Percentiles rank a stretch among this genome's conserved stretches.
Evolutionary conservation across 2,113 vertebrate genomes (phyloP).

Genomic region (Loxodonta africana): DNA sequence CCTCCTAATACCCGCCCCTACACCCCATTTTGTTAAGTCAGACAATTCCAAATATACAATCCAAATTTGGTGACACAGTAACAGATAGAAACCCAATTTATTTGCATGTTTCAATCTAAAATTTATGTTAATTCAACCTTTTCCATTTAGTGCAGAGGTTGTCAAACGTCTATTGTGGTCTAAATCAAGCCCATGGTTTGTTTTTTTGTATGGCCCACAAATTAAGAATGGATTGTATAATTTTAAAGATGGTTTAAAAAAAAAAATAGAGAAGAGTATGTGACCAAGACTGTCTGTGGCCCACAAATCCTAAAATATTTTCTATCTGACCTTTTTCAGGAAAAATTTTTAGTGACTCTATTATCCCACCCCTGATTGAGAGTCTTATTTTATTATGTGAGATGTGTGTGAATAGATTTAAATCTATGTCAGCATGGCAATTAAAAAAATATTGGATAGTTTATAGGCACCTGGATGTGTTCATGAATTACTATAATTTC

Average conservation of each 20-base stretch:
- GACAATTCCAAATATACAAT: background rate
- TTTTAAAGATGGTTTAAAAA: slow-evolving; percentile 48
- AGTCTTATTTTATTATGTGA: background rate
- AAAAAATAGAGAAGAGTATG: slow-evolving; percentile 1
- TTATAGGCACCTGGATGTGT: background rate
- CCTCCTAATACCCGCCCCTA: background rate
- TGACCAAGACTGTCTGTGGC: background rate
- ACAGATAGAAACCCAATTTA: background rate
- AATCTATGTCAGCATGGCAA: background rate
- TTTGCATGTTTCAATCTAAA: slow-evolving; percentile 21
- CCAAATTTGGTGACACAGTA: background rate
- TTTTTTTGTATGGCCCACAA: background rate
- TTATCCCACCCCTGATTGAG: background rate
- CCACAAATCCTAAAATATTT: slow-evolving; percentile 7
- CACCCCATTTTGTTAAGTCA: background rate
- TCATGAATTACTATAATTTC: slow-evolving; percentile 45
- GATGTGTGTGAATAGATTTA: background rate
- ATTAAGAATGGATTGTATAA: background rate
- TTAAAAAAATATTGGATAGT: background rate
- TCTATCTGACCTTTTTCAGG: background rate
- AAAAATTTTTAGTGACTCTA: background rate
- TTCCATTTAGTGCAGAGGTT: background rate
- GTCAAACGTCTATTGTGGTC: background rate
- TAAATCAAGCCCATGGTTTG: background rate
- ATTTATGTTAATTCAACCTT: background rate